Conservation (phyloP, 2,113 vertebrate genomes). For the Rhabdornis inornatus region DNA sequence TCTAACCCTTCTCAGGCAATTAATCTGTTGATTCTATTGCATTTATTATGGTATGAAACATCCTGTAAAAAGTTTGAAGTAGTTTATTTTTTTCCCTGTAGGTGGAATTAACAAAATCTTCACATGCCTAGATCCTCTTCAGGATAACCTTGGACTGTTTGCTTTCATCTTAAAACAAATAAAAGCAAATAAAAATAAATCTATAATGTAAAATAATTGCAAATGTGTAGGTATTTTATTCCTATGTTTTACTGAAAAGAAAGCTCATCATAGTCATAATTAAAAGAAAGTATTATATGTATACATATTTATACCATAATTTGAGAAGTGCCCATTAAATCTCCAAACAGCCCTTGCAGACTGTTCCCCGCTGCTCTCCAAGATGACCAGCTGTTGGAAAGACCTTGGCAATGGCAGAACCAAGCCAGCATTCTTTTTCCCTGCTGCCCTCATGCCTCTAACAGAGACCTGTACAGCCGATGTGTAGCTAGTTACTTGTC, state of each 20-base stretch:
- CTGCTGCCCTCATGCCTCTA: background rate
- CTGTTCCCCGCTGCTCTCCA: background rate
- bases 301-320: background rate
- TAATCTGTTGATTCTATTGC: background rate
- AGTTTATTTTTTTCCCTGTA: background rate
- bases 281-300: background rate
- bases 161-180: constrained; percentile 51
- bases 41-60: background rate
- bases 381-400: background rate
- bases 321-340: background rate
- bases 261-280: background rate
- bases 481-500: constrained; percentile 28
- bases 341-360: background rate
- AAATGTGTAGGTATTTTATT: background rate
- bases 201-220: constrained; percentile 23
- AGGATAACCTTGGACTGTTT: constrained; percentile 28
- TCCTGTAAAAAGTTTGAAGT: background rate
- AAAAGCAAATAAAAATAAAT: background rate
- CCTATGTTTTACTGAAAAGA: background rate
- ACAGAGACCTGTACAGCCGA: background rate
- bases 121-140: background rate
- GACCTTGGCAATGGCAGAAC: background rate
- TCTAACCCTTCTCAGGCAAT: background rate
- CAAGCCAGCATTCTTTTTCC: background rate
- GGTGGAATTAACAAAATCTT: constrained; percentile 33